Conservation (phyloP, 2,113 vertebrate genomes). For the Rattus rattus region DNA sequence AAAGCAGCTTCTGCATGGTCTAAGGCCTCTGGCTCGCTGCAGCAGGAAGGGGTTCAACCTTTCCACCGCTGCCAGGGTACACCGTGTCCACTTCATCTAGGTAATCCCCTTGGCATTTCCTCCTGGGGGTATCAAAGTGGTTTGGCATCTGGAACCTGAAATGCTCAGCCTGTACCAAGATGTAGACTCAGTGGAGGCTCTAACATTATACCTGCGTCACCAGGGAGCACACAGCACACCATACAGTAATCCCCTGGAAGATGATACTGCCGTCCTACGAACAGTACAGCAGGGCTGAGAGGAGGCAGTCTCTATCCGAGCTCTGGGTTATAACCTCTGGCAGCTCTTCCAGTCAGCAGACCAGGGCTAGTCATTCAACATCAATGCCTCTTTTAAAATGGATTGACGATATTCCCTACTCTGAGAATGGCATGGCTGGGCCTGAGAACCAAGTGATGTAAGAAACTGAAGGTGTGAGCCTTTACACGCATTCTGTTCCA, state of each 20-base stretch:
- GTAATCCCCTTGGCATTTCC: rapidly evolving
- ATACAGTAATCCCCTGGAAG: background rate
- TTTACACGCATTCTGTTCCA: rapidly evolving
- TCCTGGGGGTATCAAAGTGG: background rate
- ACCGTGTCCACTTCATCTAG: background rate
- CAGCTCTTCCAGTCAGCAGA: background rate
- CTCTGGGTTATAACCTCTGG: background rate
- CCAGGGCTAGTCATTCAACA: background rate
- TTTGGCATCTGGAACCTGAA: background rate
- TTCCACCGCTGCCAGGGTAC: no score
- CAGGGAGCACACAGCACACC: background rate
- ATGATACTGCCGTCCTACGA: no score
- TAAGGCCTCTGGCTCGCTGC: background rate
- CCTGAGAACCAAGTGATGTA: background rate
- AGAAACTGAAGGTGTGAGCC: background rate
- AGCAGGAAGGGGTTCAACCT: background rate
- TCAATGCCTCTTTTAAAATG: background rate
- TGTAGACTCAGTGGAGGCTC: background rate
- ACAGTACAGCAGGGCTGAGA: no score
- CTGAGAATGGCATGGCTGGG: background rate
- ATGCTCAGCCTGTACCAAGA: background rate
- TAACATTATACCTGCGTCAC: background rate
- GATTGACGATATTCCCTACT: background rate
- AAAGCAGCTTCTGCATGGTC: background rate
- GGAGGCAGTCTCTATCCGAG: background rate